These are phyloP conservation scores for Acanthosoma haemorrhoidale DNA, from an alignment of 2,888 invertebrate species.

Conservation along the genomic window DNA sequence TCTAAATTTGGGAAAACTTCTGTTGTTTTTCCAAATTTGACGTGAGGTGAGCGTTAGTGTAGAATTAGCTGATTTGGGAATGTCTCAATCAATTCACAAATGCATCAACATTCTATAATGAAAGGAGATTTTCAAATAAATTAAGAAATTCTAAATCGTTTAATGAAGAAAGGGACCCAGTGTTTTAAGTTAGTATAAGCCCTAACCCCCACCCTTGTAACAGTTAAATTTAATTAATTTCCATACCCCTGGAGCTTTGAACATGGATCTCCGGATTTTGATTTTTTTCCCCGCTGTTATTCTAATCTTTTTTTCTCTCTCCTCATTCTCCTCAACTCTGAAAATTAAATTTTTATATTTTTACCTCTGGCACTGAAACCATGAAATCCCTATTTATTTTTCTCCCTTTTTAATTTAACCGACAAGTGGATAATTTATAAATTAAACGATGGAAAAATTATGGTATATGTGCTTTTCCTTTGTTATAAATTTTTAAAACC, in stretches of 20 bases:
- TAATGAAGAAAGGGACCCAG: neutral
- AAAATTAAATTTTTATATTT: slow-evolving; percentile 3
- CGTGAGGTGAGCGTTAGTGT: too few species aligned
- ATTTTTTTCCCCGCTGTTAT: slow-evolving; percentile 1
- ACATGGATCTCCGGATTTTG: slow-evolving; percentile 12
- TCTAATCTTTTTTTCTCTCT: neutral
- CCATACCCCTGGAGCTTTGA: neutral
- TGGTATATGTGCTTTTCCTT: neutral
- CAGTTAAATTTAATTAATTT: slow-evolving; percentile 1
- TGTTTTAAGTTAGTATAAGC: neutral
- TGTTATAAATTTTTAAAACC: neutral
- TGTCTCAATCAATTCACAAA: too few species aligned
- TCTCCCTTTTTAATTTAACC: neutral
- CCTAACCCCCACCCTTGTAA: neutral
- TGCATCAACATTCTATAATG: too few species aligned
- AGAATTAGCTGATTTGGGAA: too few species aligned
- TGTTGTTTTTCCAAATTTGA: too few species aligned
- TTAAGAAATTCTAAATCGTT: neutral
- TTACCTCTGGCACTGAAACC: neutral
- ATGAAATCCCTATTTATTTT: slow-evolving; percentile 2
- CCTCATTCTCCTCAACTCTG: neutral
- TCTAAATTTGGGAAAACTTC: too few species aligned
- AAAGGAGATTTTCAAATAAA: neutral
- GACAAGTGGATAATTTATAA: slow-evolving; percentile 1
- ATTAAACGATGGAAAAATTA: neutral